These are phyloP conservation scores for Drosophila sechellia DNA, from an alignment of 1,140 invertebrate species.

Conservation along the genomic window DNA sequence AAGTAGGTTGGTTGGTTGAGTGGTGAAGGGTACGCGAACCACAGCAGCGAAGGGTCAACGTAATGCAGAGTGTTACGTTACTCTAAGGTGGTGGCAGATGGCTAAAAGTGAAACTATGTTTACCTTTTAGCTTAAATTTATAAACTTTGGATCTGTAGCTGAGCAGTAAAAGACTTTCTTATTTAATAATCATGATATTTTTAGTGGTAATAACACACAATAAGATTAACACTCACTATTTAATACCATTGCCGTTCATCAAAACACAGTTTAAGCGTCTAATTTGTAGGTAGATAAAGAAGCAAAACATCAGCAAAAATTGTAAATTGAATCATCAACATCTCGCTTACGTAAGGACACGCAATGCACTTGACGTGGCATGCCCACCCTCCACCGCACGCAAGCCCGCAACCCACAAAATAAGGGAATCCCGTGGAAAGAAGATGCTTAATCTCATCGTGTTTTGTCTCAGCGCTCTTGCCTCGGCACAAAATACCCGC, in stretches of 20 bases:
- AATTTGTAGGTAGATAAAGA: not conserved
- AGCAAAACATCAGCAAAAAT: not conserved
- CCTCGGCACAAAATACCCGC: constrained; percentile 61
- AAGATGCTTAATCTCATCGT: constrained; percentile 40
- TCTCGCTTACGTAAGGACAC: constrained; percentile 38
- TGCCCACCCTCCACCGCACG: not conserved
- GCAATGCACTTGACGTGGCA: constrained; percentile 41
- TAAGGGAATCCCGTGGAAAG: constrained; percentile 16
- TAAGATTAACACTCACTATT: no score
- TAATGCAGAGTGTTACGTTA: constrained; percentile 23
- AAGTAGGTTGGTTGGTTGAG: constrained; percentile 35
- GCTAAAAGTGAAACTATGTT: constrained; percentile 23
- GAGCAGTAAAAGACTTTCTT: not conserved
- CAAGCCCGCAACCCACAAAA: constrained; percentile 1
- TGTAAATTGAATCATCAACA: constrained; percentile 32
- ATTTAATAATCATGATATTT: not conserved
- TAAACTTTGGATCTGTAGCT: not conserved
- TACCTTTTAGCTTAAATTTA: not conserved
- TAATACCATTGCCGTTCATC: no score
- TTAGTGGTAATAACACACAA: not conserved
- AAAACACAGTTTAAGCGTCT: no score
- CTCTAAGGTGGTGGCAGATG: constrained; percentile 2
- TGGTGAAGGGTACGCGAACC: constrained; percentile 19
- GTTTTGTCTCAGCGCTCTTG: constrained; percentile 56
- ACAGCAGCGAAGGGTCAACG: constrained; percentile 38